A percentile compares a stretch with the other conserved stretches of the same genome.
phyloP scores from a whole-genome alignment of 2,113 vertebrate genomes.

The Glaucomys volans region DNA sequence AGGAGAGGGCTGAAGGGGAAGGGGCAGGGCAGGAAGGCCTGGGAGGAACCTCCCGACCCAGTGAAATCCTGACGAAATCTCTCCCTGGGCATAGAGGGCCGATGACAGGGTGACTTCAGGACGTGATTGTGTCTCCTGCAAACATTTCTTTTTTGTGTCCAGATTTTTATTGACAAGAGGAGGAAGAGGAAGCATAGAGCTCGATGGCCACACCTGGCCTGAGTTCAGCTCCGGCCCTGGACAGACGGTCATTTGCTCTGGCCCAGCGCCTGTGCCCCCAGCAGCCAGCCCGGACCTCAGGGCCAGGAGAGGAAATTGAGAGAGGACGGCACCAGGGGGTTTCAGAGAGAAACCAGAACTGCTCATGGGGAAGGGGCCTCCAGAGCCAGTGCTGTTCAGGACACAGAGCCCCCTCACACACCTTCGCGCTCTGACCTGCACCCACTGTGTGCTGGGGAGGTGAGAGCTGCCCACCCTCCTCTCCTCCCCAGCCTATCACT shows the following conservation, averaged over 20 bases:
- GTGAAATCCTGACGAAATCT: neutral
- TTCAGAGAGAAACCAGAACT: neutral
- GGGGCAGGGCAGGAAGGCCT: neutral
- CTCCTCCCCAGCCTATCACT: accelerated
- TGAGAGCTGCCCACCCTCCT: accelerated
- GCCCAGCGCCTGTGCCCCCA: neutral
- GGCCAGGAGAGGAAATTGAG: neutral
- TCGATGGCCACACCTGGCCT: constrained; percentile 66
- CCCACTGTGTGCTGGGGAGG: neutral
- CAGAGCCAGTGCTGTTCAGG: no score
- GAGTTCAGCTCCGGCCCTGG: constrained; percentile 63
- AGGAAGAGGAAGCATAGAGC: constrained; percentile 35
- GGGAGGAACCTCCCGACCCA: neutral
- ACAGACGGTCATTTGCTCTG: constrained; percentile 40
- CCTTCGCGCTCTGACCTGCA: neutral
- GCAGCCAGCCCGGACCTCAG: neutral
- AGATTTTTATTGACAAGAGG: neutral
- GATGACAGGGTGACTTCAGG: neutral
- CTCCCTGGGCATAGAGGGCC: constrained; percentile 16
- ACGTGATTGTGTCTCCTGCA: neutral
- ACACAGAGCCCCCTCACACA: neutral
- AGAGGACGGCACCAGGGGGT: neutral
- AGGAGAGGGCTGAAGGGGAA: neutral
- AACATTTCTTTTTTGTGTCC: neutral
- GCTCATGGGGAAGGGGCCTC: no score